Evolutionary conservation across 2,113 vertebrate genomes (phyloP).

Genomic region (Todiramphus chloris): DNA sequence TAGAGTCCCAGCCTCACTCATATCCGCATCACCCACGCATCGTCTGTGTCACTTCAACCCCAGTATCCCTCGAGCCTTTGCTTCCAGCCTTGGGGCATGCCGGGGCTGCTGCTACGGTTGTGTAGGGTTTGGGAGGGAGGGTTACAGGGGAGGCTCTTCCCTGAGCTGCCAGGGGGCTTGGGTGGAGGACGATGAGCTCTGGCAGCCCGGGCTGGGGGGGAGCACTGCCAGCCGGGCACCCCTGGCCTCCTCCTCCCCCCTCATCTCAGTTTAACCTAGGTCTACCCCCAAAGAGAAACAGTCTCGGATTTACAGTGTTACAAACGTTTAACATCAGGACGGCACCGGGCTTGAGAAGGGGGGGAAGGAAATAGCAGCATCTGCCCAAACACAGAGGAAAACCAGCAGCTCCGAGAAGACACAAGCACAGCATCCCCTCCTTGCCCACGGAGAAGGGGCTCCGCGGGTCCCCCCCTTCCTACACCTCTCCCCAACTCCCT

Average conservation of each 20-base stretch:
- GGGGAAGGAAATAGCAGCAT: neutral
- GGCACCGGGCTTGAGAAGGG: neutral
- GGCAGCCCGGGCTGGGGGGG: neutral
- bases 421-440: neutral
- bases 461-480: neutral
- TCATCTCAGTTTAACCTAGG: neutral
- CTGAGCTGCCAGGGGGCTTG: neutral
- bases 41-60: fast-evolving
- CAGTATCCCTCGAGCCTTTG: neutral
- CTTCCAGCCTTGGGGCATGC: neutral
- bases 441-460: neutral
- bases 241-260: neutral
- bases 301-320: fast-evolving
- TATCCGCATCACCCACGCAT: neutral
- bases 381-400: neutral
- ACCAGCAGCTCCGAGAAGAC: neutral
- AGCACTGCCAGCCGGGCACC: neutral
- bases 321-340: neutral
- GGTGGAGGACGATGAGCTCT: neutral
- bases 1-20: neutral
- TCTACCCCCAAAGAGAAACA: neutral
- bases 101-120: neutral
- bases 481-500: neutral
- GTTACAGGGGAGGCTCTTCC: no score
- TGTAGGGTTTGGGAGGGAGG: neutral